Conservation (phyloP, 2,113 vertebrate genomes). For the Collichthys lucidus region DNA sequence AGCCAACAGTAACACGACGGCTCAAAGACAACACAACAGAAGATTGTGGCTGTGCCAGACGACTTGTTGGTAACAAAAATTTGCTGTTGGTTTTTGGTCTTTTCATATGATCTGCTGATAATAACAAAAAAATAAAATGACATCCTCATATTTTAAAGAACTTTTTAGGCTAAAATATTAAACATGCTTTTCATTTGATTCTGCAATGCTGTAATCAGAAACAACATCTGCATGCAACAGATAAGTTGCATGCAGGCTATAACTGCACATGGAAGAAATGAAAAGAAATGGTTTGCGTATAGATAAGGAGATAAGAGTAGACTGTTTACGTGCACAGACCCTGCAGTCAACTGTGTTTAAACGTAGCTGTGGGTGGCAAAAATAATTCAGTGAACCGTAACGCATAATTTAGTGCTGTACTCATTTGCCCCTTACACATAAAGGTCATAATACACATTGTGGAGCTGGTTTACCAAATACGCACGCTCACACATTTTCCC, state of each 20-base stretch:
- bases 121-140: not conserved
- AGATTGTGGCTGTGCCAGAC: not conserved
- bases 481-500: constrained; percentile 18
- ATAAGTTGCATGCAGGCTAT: not conserved
- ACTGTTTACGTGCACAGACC: not conserved
- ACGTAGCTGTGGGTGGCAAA: not conserved
- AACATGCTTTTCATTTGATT: not conserved
- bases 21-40: too few relatives aligned
- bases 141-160: not conserved
- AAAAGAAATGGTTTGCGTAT: not conserved
- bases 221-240: not conserved
- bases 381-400: not conserved
- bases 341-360: not conserved
- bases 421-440: constrained; percentile 6
- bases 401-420: not conserved
- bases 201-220: not conserved
- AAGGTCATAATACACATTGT: constrained; percentile 44
- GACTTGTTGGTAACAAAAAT: not conserved
- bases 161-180: not conserved
- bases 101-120: not conserved
- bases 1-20: too few relatives aligned
- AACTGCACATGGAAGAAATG: not conserved
- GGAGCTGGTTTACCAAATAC: constrained; percentile 12
- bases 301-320: too few relatives aligned
- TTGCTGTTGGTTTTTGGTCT: not conserved